Evolutionary conservation across 2,797 vertebrate species (phyloP).

Genomic region (Garrulus glandarius): DNA sequence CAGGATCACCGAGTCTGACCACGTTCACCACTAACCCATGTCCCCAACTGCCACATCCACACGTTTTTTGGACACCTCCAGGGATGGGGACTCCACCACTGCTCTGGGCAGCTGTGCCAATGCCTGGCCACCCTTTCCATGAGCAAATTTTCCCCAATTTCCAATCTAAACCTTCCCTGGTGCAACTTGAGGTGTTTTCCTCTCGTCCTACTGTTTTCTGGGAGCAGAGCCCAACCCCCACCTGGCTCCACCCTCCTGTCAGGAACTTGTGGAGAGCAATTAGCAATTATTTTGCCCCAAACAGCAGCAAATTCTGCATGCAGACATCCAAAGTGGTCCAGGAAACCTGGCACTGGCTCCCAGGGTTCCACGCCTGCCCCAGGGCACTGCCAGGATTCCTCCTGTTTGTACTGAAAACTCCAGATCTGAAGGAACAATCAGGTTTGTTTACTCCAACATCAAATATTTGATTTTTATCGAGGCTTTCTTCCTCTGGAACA

Average conservation of each 20-base stretch:
- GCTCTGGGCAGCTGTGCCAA: not conserved
- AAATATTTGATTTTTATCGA: not conserved
- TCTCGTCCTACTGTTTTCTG: not conserved
- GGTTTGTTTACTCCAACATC: not conserved
- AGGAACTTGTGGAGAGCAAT: not conserved
- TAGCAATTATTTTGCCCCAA: not conserved
- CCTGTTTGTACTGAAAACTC: not conserved
- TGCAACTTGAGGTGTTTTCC: not conserved
- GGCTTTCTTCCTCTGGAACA: not conserved
- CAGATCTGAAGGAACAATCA: not conserved
- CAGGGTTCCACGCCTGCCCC: not conserved
- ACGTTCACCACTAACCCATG: rapidly evolving
- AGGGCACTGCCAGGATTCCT: not conserved
- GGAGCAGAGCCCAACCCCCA: not conserved
- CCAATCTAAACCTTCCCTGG: not conserved
- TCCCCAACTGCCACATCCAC: rapidly evolving
- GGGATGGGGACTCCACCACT: not conserved
- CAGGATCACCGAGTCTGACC: rapidly evolving
- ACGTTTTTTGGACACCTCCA: not conserved
- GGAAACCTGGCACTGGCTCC: not conserved
- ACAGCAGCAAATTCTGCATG: not conserved
- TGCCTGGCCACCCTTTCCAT: not conserved
- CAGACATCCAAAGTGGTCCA: not conserved
- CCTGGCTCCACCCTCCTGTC: not conserved
- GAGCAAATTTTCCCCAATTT: not conserved